Percentiles rank a stretch among this genome's conserved stretches.
phyloP scores from a whole-genome alignment of 2,113 vertebrate genomes.

The Mirounga angustirostris region DNA sequence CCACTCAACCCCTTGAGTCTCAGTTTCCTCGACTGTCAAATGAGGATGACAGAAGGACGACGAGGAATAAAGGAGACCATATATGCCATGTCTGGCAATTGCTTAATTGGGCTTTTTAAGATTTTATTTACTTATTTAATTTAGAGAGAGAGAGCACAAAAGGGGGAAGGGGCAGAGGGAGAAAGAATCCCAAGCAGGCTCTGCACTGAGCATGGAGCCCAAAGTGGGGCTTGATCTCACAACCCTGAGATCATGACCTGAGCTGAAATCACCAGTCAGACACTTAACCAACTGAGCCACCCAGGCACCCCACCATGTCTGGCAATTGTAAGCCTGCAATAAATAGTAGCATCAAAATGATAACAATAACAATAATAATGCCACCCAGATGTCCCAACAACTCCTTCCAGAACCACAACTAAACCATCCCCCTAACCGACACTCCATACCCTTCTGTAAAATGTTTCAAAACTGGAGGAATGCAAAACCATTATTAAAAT shows the following conservation, averaged over 20 bases:
- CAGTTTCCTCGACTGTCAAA: neutral
- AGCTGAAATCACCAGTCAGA: neutral
- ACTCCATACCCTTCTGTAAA: neutral
- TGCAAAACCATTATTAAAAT: neutral
- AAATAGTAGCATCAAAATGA: neutral
- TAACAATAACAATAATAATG: no score
- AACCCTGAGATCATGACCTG: neutral
- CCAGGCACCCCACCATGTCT: neutral
- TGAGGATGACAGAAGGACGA: neutral
- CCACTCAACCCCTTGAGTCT: neutral
- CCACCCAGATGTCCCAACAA: neutral
- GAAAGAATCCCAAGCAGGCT: neutral
- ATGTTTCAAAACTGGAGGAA: neutral
- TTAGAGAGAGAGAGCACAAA: neutral
- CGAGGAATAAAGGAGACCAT: neutral
- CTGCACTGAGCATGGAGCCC: neutral
- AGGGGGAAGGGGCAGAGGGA: neutral
- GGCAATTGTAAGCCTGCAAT: neutral
- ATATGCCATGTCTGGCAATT: no score
- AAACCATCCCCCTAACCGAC: neutral
- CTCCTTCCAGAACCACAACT: neutral
- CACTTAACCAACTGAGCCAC: neutral
- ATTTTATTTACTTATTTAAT: neutral
- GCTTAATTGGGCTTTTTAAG: neutral
- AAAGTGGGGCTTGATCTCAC: neutral